A percentile compares a stretch with the other conserved stretches of the same genome.
Conservation (phyloP, 2,113 vertebrate species). For the rabbit (Oryctolagus cuniculus) region DNA sequence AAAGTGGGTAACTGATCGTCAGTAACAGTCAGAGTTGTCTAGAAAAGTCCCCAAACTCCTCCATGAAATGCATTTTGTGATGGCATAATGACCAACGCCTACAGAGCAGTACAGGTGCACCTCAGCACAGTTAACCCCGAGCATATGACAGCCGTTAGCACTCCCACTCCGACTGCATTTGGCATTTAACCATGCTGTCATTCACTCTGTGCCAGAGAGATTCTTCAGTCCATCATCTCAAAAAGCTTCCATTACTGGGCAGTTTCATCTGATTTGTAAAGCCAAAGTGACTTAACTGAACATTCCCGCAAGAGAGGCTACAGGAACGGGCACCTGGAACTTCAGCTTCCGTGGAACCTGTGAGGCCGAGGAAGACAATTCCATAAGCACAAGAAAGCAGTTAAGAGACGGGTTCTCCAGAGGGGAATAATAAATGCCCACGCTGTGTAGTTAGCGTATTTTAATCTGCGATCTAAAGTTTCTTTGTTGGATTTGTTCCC, state of each 20-base stretch:
- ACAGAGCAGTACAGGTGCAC: not conserved
- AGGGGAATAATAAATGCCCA: not conserved
- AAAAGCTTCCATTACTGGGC: not conserved
- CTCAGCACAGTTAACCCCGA: not conserved
- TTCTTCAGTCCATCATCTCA: not conserved
- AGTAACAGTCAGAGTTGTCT: not conserved
- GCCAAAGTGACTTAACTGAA: not conserved
- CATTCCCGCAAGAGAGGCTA: not conserved
- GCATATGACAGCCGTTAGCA: not conserved
- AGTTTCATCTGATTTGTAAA: not conserved
- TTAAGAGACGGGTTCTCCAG: not conserved
- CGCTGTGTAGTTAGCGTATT: not conserved
- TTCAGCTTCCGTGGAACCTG: not conserved
- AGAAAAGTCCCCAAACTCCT: not conserved
- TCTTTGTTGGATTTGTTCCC: not conserved
- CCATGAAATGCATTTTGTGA: not conserved
- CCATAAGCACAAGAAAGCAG: not conserved
- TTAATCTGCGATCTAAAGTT: not conserved
- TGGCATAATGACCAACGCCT: not conserved
- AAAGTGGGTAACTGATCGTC: not conserved
- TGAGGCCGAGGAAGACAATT: not conserved
- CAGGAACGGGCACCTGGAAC: not conserved
- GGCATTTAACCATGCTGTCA: not conserved
- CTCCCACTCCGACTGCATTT: not conserved
- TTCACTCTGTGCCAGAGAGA: not conserved